Evolutionary conservation across 2,888 invertebrate genomes (phyloP).

Genomic region (Ypsolopha sequella): DNA sequence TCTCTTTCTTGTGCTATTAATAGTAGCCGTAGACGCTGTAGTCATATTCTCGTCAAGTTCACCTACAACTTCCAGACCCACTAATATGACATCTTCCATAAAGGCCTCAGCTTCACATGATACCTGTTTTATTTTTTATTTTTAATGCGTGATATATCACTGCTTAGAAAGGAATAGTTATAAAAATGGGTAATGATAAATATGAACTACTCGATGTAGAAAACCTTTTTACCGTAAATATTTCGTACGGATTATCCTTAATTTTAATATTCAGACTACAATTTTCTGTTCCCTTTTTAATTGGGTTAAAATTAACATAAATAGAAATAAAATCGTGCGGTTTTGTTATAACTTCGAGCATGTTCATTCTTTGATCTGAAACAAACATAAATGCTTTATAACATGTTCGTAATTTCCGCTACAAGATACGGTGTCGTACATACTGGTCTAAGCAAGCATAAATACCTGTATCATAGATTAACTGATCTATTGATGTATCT

Average conservation of each 20-base stretch:
- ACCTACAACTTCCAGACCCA: constrained; percentile 42
- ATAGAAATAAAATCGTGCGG: constrained; percentile 34
- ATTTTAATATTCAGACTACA: constrained; percentile 47
- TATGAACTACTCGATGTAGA: no score
- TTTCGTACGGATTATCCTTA: constrained; percentile 51
- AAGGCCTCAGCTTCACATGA: constrained; percentile 57
- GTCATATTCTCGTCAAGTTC: constrained; percentile 20
- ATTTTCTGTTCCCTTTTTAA: constrained; percentile 36
- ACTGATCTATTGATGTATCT: not conserved
- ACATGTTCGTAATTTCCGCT: no score
- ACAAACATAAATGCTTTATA: not conserved
- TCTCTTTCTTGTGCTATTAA: no score
- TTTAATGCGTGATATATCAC: no score
- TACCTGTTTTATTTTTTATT: constrained; percentile 22
- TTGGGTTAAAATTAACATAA: constrained; percentile 40
- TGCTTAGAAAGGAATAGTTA: no score
- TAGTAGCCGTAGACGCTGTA: no score
- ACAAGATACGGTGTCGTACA: no score
- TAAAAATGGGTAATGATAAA: no score
- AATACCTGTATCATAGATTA: not conserved
- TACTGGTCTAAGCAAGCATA: no score
- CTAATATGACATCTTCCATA: constrained; percentile 54
- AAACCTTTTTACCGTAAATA: constrained; percentile 35
- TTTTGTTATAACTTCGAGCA: constrained; percentile 25
- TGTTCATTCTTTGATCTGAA: constrained; percentile 28